Evolutionary conservation across 2,113 vertebrate genomes (phyloP), one percentile per base, ranked within the genome.

Genomic region (Galeopterus variegatus): DNA sequence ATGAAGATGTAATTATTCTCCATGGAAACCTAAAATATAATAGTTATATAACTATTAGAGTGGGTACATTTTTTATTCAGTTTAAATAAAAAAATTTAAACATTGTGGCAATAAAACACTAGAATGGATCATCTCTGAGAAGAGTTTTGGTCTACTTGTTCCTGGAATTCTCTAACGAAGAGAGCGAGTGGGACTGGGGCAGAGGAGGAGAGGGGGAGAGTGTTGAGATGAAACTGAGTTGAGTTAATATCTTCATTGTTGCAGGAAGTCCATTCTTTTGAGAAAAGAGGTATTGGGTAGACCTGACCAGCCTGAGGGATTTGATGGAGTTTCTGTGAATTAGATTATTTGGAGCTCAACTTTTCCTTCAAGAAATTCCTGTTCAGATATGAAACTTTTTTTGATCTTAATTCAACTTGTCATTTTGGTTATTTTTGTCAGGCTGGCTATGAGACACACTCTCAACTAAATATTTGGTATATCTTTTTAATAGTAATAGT

Each of bases 21-120:
- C 87, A 92, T 96, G 90, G 72, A 95, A 96, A 94, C 94, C 14
- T 72, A 83, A 96, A 96, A 62, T 92, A 72, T 88, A 93, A 88
- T 76, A 93, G 26, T 75, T 93, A 95, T 4, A 62, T 15, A 75
- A 88, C 72, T 92, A 64, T 48, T 88, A 87, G 58, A 56, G 81
- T 88, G 15, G 56, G 24, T 73, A 72, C 23, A 41, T 72, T 89
- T 91, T 88, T 79, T 48, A 73, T 87, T 95, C 31, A 48, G 26
- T 90, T 73, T 80, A 36, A 96, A 62, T 62, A 31, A 69, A 90
- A 64, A 64, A 95, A 79, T 84, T 97, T 92, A 79, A 94, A 83
- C 60, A 79, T n/a, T 11, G 21, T 84, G 79, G 50, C 54, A 64
- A 41, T 82, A 65, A 92, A 96, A 86, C 36, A 82, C 50, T 89